phyloP scores from a whole-genome alignment of 2,888 invertebrate species.

The Theretra japonica region DNA sequence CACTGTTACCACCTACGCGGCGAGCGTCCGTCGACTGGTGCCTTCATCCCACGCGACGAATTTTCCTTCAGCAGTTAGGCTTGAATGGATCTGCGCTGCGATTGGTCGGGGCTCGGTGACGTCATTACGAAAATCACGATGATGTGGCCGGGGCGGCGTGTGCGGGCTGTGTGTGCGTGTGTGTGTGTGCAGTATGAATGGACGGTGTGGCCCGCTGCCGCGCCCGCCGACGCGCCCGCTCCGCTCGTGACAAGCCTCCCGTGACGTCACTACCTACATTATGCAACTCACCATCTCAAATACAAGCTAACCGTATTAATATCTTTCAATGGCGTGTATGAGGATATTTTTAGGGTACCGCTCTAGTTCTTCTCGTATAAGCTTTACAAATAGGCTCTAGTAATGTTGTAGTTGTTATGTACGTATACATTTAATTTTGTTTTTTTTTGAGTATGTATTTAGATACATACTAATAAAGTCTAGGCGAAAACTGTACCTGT shows the following conservation, averaged over 20 bases:
- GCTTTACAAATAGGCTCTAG: not conserved
- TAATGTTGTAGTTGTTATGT: not conserved
- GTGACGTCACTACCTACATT: slow-evolving; percentile 77
- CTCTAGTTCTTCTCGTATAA: not conserved
- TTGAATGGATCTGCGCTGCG: slow-evolving; percentile 87
- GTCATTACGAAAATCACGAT: slow-evolving; percentile 87
- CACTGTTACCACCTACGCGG: slow-evolving; percentile 56
- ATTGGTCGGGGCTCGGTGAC: slow-evolving; percentile 88
- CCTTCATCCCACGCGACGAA: slow-evolving; percentile 77
- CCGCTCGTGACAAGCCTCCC: slow-evolving; percentile 59
- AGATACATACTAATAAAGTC: too few species aligned
- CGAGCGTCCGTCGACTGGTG: slow-evolving; percentile 77
- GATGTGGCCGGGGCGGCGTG: slow-evolving; percentile 77
- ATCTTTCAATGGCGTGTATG: slow-evolving; percentile 52
- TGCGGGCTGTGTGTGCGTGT: slow-evolving; percentile 56
- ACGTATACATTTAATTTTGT: not conserved
- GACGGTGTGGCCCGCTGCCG: slow-evolving; percentile 62
- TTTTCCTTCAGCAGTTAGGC: slow-evolving; percentile 84
- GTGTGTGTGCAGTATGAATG: slow-evolving; percentile 69
- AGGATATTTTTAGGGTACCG: slow-evolving; percentile 31
- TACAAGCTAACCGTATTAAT: slow-evolving; percentile 64
- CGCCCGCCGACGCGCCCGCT: slow-evolving; percentile 13
- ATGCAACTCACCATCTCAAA: slow-evolving; percentile 71
- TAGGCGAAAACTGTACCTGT: too few species aligned
- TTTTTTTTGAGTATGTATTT: not conserved